Base-by-base conservation (phyloP, 2,888 invertebrate species). In the Ephialtes manifestator region DNA sequence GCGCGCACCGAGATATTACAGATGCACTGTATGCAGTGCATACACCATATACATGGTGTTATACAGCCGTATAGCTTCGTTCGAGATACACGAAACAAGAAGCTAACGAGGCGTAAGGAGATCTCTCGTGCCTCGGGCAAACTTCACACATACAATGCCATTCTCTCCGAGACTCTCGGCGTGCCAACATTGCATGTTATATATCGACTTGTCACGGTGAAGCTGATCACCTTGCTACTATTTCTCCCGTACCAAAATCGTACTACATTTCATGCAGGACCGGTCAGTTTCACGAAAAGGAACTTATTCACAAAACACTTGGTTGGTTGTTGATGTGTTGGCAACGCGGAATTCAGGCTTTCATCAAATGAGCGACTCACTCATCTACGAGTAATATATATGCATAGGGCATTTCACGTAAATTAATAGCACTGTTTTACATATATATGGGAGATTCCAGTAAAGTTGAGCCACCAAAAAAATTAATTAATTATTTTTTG, bases 81-180 rank as follows among this genome's bases (percentile, higher is more conserved):
- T 89, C 86, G 87, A 87, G 88, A 89, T 88, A 87, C 76, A 77
- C 87, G 90, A 90, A 90, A 92, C 90, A 91, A 91, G 90, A 89
- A 88, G 90, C 90, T 92, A 92, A 91, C 91, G 91, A 92, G 91
- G 87, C 89, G 90, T 88, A 90, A 92, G 91, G 88, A 90, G 89
- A 90, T 88, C 88, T 85, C 87, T 77, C 86, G 86, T 86, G 89
- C 89, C 89, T 89, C 87, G 84, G 88, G 91, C 86, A 86, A 87
- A 87, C 86, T 85, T 85, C 78, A 85, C 87, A 63, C 72, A 86
- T 82, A 89, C 87, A 89, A 88, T 91, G 86, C 88, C 83, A 88
- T 89, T 89, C 88, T 86, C 88, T 84, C 85, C 68, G 81, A 35
- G 18, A 18, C 20, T 51, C 63, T 71, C 13, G 11, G 51, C 24